Percentiles rank a stretch among this genome's conserved stretches.
Evolutionary conservation across 2,888 invertebrate genomes (phyloP).

Genomic region (Stenolophus ochropezus): DNA sequence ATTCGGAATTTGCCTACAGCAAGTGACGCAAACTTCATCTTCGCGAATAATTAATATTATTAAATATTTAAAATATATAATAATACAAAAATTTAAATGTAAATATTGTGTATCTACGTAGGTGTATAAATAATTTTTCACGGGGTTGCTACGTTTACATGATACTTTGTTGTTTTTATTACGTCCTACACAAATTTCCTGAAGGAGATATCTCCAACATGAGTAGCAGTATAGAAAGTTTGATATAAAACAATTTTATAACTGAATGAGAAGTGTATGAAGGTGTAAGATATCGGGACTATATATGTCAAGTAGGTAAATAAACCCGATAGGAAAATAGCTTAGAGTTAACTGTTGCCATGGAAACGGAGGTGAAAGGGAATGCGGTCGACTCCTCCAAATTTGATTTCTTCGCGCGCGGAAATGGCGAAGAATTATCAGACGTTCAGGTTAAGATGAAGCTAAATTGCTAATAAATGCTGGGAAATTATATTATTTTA

Average conservation of each 20-base stretch:
- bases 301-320: constrained; percentile 27
- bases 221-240: too few species aligned
- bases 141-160: too few species aligned
- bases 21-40: too few species aligned
- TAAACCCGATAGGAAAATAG: not conserved
- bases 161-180: too few species aligned
- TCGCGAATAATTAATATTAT: too few species aligned
- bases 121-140: too few species aligned
- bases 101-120: too few species aligned
- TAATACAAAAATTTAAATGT: too few species aligned
- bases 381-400: constrained; percentile 7
- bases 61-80: too few species aligned
- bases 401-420: constrained; percentile 41
- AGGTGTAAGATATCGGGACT: not conserved
- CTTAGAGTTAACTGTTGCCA: constrained; percentile 1
- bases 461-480: constrained; percentile 37
- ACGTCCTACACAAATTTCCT: too few species aligned
- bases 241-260: constrained; percentile 20
- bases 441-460: not conserved
- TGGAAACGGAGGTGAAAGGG: constrained; percentile 10
- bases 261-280: not conserved
- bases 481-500: constrained; percentile 8
- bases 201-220: too few species aligned
- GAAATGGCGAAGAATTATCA: not conserved
- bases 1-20: too few species aligned